A percentile compares a stretch with the other conserved stretches of the same genome.
Evolutionary conservation across 2,113 vertebrate genomes (phyloP).

Genomic region (Cynopterus brachyotis): DNA sequence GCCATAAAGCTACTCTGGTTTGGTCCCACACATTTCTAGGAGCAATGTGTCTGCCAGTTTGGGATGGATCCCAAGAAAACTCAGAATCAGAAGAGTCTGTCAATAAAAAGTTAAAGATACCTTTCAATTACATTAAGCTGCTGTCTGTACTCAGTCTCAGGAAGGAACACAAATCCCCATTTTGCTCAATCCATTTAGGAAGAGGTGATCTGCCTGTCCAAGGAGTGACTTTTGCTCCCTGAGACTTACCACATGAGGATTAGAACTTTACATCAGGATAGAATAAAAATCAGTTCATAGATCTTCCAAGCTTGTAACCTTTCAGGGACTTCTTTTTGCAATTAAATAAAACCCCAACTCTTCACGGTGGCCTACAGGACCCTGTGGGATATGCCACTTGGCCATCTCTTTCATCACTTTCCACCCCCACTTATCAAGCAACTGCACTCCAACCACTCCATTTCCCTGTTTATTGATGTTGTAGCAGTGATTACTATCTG

Average conservation of each 20-base stretch:
- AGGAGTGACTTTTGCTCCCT: not conserved
- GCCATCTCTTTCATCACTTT: not conserved
- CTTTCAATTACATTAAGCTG: not conserved
- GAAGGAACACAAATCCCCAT: not conserved
- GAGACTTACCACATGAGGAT: not conserved
- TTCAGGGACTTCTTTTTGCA: not conserved
- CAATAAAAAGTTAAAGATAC: not conserved
- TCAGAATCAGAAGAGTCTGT: not conserved
- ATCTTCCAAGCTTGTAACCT: not conserved
- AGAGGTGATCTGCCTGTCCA: not conserved
- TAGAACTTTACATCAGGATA: not conserved
- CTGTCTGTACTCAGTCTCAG: not conserved
- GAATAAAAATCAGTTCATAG: not conserved
- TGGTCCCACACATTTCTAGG: not conserved
- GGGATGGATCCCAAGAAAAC: not conserved
- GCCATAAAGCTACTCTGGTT: not conserved
- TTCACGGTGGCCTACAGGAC: not conserved
- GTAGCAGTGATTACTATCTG: not conserved
- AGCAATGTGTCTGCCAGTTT: not conserved
- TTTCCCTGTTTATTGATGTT: not conserved
- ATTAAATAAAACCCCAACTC: not conserved
- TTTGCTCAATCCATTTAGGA: not conserved
- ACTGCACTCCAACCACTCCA: not conserved
- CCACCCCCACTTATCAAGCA: not conserved
- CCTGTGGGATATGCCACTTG: too few relatives aligned